Conservation (phyloP, 2,113 vertebrate genomes). For the Petromus typicus region DNA sequence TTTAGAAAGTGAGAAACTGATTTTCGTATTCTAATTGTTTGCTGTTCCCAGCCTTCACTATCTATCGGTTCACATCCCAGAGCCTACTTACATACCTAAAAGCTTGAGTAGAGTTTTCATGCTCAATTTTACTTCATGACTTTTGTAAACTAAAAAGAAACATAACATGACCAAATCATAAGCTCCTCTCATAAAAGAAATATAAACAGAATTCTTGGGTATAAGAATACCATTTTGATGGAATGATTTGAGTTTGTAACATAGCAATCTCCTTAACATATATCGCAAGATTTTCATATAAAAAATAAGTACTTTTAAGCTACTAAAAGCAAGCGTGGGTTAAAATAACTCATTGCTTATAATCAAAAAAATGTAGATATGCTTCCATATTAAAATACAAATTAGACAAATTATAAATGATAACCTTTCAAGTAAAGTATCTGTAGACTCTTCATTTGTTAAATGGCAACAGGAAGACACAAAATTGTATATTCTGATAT, state of each 20-base stretch:
- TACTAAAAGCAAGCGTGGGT: conserved; percentile 23
- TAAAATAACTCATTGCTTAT: conserved; percentile 59
- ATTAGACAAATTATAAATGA: conserved; percentile 46
- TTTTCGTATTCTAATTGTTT: neutral
- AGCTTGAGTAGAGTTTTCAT: neutral
- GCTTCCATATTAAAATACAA: neutral
- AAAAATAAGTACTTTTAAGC: neutral
- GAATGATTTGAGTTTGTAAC: neutral
- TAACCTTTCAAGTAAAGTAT: conserved; percentile 28
- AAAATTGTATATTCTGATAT: conserved; percentile 15
- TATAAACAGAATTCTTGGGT: neutral
- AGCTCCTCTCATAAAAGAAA: conserved; percentile 7
- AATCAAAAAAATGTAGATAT: conserved; percentile 31
- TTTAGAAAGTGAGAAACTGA: conserved; percentile 29
- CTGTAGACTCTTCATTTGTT: conserved; percentile 50
- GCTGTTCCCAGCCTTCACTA: neutral
- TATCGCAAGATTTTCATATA: neutral
- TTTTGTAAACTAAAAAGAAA: neutral
- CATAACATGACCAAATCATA: conserved; percentile 21
- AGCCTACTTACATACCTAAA: neutral
- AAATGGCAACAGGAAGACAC: neutral
- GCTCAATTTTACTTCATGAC: neutral
- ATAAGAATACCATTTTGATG: conserved; percentile 8
- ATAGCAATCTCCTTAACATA: neutral
- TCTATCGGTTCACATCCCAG: neutral